phyloP scores from a whole-genome alignment of 2,888 invertebrate genomes.

The Elmis aenea region DNA sequence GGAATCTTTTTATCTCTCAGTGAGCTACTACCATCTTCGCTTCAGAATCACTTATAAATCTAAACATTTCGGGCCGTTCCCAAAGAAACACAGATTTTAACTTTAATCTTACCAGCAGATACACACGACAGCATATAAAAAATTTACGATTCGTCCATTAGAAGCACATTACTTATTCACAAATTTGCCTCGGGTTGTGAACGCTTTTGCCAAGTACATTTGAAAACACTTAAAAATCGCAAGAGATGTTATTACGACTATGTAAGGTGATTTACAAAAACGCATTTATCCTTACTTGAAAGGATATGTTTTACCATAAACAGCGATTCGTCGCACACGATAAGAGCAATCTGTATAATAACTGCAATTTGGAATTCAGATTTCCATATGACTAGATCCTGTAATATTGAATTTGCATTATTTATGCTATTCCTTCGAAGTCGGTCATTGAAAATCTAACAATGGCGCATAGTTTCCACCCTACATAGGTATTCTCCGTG shows the following conservation, averaged over 20 bases:
- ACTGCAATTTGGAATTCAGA: slow-evolving; percentile 14
- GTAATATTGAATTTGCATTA: slow-evolving; percentile 16
- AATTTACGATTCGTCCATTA: slow-evolving; percentile 32
- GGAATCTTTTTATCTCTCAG: slow-evolving; percentile 15
- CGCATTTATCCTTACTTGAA: background rate
- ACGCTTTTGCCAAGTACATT: slow-evolving; percentile 19
- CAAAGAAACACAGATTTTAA: slow-evolving; percentile 39
- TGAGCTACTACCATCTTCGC: slow-evolving; percentile 10
- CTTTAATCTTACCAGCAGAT: slow-evolving; percentile 31
- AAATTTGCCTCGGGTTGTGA: slow-evolving; percentile 13
- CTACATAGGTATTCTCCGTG: slow-evolving; percentile 9
- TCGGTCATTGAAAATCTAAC: slow-evolving; percentile 14
- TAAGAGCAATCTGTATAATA: no score
- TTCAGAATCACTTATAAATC: slow-evolving; percentile 13
- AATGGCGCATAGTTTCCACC: slow-evolving; percentile 7
- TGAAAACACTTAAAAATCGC: slow-evolving; percentile 25
- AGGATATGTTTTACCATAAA: no score
- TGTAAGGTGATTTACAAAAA: background rate
- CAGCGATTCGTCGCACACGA: no score
- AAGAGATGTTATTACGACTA: no score
- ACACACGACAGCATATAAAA: slow-evolving; percentile 24
- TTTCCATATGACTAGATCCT: slow-evolving; percentile 19
- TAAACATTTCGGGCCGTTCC: slow-evolving; percentile 37
- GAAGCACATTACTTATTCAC: slow-evolving; percentile 30
- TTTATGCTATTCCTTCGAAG: slow-evolving; percentile 10